These are phyloP conservation scores for Hemitrygon akajei DNA, from an alignment of 2,797 vertebrate species.

Conservation along the genomic window DNA sequence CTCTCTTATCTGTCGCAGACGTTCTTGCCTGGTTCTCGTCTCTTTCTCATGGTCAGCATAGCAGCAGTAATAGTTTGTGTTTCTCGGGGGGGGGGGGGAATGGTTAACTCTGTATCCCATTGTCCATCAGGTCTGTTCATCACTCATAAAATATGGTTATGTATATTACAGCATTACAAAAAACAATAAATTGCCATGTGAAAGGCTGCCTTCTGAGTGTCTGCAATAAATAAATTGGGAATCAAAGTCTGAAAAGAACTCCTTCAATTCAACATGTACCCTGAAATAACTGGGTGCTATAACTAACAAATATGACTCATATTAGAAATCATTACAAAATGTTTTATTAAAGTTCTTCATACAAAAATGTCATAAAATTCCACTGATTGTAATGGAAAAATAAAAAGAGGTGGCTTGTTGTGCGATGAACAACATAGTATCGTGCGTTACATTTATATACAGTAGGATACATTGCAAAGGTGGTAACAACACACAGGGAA, in stretches of 20 bases:
- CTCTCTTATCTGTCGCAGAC: no score
- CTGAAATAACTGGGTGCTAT: background rate
- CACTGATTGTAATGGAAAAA: background rate
- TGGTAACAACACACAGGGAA: no score
- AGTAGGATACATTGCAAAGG: no score
- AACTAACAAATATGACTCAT: background rate
- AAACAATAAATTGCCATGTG: background rate
- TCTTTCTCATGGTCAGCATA: no score
- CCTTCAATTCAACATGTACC: background rate
- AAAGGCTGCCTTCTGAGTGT: background rate
- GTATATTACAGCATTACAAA: background rate
- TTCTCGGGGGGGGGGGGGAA: no score
- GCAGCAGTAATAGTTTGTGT: no score
- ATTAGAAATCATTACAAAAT: background rate
- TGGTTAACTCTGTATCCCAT: no score
- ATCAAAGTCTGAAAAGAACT: background rate
- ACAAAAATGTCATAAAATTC: background rate
- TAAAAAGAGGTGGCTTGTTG: no score
- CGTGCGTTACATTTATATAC: background rate
- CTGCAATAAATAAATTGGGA: background rate
- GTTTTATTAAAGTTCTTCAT: slow-evolving; percentile 25
- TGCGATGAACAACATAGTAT: background rate
- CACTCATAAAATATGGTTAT: no score
- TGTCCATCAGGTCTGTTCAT: no score
- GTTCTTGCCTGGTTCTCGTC: no score